Evolutionary conservation across 2,888 invertebrate genomes (phyloP).

Genomic region (Troides helena): DNA sequence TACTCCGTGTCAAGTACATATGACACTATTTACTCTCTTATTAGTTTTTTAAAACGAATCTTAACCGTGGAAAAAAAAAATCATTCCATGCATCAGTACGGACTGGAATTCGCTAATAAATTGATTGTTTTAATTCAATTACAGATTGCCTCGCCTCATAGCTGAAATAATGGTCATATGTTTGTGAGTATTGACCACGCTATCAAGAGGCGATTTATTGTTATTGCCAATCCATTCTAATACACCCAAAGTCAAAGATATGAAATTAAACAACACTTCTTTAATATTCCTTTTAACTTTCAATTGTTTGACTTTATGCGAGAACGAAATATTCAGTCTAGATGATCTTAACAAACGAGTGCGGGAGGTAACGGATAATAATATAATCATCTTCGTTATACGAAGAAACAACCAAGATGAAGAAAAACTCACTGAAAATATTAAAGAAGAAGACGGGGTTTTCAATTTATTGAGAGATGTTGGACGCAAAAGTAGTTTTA

Average conservation of each 20-base stretch:
- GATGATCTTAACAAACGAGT: slow-evolving; percentile 21
- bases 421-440: neutral
- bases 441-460: neutral
- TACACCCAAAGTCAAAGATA: slow-evolving; percentile 6
- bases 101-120: neutral
- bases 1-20: too few relatives aligned
- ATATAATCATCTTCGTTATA: slow-evolving; percentile 4
- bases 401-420: neutral
- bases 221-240: neutral
- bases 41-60: neutral
- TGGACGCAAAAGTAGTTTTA: neutral
- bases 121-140: slow-evolving; percentile 16
- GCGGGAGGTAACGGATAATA: slow-evolving; percentile 14
- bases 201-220: neutral
- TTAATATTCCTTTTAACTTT: slow-evolving; percentile 10
- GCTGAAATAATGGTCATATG: slow-evolving; percentile 2
- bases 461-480: slow-evolving; percentile 4
- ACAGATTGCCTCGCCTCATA: slow-evolving; percentile 3
- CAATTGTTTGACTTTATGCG: slow-evolving; percentile 10
- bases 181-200: neutral
- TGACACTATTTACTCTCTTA: too few relatives aligned
- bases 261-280: slow-evolving; percentile 3
- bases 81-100: neutral
- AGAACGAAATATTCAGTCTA: slow-evolving; percentile 23
- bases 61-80: neutral